A percentile compares a stretch with the other conserved stretches of the same genome.
phyloP scores from a whole-genome alignment of 2,888 invertebrate species.

The Neoaliturus tenellus region DNA sequence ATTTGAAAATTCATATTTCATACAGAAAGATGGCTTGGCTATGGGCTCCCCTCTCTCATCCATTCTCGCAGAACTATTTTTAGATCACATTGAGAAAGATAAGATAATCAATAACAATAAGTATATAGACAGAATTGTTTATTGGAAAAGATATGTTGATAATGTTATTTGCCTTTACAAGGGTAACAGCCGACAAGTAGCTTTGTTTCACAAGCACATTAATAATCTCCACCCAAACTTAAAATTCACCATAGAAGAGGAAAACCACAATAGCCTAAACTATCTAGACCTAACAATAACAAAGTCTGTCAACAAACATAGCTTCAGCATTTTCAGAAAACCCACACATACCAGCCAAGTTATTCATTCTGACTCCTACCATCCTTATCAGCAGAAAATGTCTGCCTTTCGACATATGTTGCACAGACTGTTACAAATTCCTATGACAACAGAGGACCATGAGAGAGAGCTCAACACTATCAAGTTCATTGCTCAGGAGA shows the following conservation, averaged over 20 bases:
- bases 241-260: too few species aligned
- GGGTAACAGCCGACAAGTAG: neutral
- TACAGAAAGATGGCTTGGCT: neutral
- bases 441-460: neutral
- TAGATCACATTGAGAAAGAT: neutral
- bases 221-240: neutral
- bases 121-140: neutral
- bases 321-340: neutral
- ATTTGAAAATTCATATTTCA: neutral
- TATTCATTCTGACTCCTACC: too few species aligned
- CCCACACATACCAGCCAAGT: neutral
- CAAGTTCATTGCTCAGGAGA: neutral
- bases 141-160: neutral
- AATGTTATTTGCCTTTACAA: neutral
- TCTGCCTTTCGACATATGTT: neutral
- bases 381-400: too few species aligned
- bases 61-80: neutral
- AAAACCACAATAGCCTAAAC: neutral
- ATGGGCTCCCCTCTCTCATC: conserved; percentile 27
- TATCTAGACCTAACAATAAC: conserved; percentile 9
- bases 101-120: neutral
- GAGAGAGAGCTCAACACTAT: too few species aligned
- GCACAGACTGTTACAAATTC: neutral
- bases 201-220: neutral
- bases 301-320: too few species aligned